A percentile compares a stretch with the other conserved stretches of the same genome.
Evolutionary conservation across 2,888 invertebrate genomes (phyloP).

Genomic region (Eupithecia dodoneata): DNA sequence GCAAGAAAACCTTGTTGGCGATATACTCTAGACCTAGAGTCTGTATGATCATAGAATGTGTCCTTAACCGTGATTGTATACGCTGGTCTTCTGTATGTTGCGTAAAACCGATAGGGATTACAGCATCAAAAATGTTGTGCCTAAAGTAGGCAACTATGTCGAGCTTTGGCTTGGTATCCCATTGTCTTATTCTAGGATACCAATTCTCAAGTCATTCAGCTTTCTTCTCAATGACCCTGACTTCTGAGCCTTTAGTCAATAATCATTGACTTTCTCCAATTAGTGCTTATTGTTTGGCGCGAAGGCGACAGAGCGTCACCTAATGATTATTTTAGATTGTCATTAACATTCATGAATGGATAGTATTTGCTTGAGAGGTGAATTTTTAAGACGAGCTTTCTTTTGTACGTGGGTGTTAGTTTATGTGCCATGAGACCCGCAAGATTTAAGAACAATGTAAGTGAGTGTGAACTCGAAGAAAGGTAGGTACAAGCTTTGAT

Average conservation of each 20-base stretch:
- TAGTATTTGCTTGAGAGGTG: slow-evolving; percentile 45
- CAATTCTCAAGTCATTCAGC: slow-evolving; percentile 15
- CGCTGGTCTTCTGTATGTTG: background rate
- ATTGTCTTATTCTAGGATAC: slow-evolving; percentile 15
- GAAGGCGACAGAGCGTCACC: slow-evolving; percentile 41
- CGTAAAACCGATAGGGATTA: background rate
- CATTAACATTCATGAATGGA: slow-evolving; percentile 48
- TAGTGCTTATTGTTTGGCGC: slow-evolving; percentile 53
- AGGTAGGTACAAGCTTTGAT: background rate
- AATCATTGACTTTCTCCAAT: slow-evolving; percentile 54
- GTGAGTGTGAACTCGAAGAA: slow-evolving; percentile 5
- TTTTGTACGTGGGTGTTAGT: slow-evolving; percentile 37
- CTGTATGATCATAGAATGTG: background rate
- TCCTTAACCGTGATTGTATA: background rate
- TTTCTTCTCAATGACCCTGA: slow-evolving; percentile 18
- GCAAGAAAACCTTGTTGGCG: background rate
- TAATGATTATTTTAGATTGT: slow-evolving; percentile 44
- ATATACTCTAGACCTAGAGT: background rate
- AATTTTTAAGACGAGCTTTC: slow-evolving; percentile 43
- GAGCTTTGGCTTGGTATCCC: slow-evolving; percentile 14
- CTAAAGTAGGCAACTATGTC: slow-evolving; percentile 8
- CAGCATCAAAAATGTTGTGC: background rate
- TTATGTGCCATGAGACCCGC: slow-evolving; percentile 7
- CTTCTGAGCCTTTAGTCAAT: slow-evolving; percentile 26
- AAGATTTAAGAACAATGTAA: background rate